These are phyloP conservation scores for Eucera pruinosa DNA, from an alignment of 2,888 invertebrate species.

Conservation along the genomic window DNA sequence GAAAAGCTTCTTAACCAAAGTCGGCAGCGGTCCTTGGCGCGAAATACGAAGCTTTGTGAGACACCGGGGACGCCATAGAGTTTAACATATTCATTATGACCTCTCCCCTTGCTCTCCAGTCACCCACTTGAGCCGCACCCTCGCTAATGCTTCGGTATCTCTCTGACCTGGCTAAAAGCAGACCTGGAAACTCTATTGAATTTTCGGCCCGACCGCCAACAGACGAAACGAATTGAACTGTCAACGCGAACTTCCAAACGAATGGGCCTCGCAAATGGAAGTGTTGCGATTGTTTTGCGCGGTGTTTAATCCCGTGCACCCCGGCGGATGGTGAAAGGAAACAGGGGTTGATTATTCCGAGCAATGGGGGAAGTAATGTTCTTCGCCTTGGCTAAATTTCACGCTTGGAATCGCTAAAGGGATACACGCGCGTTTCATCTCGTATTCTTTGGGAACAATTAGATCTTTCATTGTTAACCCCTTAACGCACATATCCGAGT, in stretches of 20 bases:
- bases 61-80: slow-evolving; percentile 9
- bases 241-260: not conserved
- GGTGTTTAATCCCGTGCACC: not conserved
- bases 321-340: not conserved
- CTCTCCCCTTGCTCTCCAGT: not conserved
- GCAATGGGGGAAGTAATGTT: no score
- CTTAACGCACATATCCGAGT: no score
- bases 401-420: no score
- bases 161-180: slow-evolving; percentile 15
- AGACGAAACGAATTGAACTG: slow-evolving; percentile 18
- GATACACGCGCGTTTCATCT: no score
- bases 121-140: not conserved
- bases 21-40: slow-evolving; percentile 11
- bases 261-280: not conserved
- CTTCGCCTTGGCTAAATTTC: no score
- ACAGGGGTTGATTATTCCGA: no score
- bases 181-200: slow-evolving; percentile 32
- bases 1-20: slow-evolving; percentile 29
- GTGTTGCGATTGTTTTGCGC: not conserved
- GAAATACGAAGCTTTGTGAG: slow-evolving; percentile 16
- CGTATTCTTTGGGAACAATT: no score
- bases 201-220: slow-evolving; percentile 22
- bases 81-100: slow-evolving; percentile 56
- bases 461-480: no score
- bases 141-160: slow-evolving; percentile 38